These are phyloP conservation scores for Suricata suricatta DNA, from an alignment of 2,113 vertebrate genomes.

Conservation along the genomic window DNA sequence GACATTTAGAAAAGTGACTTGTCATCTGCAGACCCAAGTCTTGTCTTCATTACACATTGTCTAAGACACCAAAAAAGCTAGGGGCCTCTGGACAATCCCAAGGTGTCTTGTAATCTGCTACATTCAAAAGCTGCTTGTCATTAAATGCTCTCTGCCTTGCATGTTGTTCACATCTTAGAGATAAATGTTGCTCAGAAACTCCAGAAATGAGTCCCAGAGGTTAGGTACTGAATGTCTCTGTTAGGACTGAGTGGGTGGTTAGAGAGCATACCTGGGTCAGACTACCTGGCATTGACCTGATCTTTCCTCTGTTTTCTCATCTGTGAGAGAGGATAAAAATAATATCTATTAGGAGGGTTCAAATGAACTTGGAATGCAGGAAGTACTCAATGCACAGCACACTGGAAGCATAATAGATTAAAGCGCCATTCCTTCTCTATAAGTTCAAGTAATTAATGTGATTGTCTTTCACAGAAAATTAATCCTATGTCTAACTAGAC, in stretches of 20 bases:
- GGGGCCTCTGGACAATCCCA: neutral
- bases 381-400: neutral
- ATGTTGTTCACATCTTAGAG: neutral
- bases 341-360: neutral
- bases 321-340: neutral
- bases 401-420: neutral
- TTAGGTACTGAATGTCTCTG: accelerated
- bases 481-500: neutral
- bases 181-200: neutral
- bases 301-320: neutral
- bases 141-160: neutral
- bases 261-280: neutral
- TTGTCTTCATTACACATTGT: neutral
- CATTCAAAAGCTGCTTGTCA: neutral
- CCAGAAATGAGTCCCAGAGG: neutral
- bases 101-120: neutral
- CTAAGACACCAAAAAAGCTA: neutral
- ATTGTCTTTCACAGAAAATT: neutral
- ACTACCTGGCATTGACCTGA: no score
- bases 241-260: neutral
- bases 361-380: neutral
- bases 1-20: neutral
- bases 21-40: neutral
- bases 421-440: neutral
- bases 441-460: neutral